Conservation (phyloP, 2,797 vertebrate species). For the Mareca penelope region DNA sequence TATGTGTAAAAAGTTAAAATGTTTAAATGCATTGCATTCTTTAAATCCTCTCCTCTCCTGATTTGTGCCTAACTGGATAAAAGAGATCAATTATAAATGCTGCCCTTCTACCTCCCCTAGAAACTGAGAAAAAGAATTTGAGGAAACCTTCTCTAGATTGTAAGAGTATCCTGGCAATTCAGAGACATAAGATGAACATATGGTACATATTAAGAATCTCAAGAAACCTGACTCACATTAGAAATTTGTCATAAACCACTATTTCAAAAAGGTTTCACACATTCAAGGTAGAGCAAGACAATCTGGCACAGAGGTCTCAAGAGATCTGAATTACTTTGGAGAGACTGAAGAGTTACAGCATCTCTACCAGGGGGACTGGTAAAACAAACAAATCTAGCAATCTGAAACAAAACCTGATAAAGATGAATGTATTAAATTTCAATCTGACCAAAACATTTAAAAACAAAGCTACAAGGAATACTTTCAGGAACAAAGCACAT, state of each 20-base stretch:
- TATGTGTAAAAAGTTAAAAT: not conserved
- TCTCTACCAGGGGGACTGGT: not conserved
- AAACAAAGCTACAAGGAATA: not conserved
- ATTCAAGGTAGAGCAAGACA: not conserved
- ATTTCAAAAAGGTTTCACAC: not conserved
- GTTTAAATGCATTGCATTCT: not conserved
- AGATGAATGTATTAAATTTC: not conserved
- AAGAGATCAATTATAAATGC: not conserved
- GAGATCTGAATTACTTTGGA: not conserved
- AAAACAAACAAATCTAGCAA: not conserved
- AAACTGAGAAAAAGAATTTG: not conserved
- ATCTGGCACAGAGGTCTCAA: not conserved
- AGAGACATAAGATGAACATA: not conserved
- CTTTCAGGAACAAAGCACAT: not conserved
- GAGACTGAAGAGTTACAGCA: not conserved
- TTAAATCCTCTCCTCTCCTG: not conserved
- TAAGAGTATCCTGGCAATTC: not conserved
- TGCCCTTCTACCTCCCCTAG: not conserved
- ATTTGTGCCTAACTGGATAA: not conserved
- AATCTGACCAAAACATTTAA: not conserved
- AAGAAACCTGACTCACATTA: not conserved
- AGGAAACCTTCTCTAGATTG: not conserved
- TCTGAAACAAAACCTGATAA: not conserved
- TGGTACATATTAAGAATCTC: not conserved
- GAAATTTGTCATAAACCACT: not conserved